Base-by-base conservation (phyloP, 2,797 vertebrate species). In the Remorina albescens region DNA sequence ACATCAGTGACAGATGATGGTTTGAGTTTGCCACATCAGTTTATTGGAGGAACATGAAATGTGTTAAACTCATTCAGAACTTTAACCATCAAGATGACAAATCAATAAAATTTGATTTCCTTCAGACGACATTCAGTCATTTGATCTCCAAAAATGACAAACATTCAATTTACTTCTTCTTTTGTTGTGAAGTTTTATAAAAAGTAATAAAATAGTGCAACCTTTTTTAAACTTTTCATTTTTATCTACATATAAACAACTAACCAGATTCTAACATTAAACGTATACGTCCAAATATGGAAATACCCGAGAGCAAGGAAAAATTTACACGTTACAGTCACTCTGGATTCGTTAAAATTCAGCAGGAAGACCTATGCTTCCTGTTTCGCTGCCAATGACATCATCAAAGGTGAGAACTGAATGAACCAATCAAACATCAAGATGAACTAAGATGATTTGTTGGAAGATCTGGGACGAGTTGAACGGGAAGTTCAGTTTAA, bases 181-280 rank as follows among this genome's bases (percentile, higher is more conserved):
- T 86, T 85, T 51, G 68, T 71, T 77, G 80, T 87, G 85, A 83
- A 73, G 84, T 87, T 91, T 92, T 93, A 94, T 94, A 94, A 94
- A 95, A 94, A 93, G 93, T 94, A 94, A 92, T 95, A 95, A 95
- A 95, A 95, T 94, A 95, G 92, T 94, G 91, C 88, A 93, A 89
- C 88, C 87, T 88, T 54, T 44, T 87, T 89, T 88, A 89, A 92
- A 91, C 85, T 87, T 90, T 86, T 79, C 75, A 85, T 82, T 77
- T 83, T 82, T 93, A 93, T 93, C 91, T 93, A 94, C 93, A 94
- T 92, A 92, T 92, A 83, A 89, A 94, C 93, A 88, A 86, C 78
- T 76, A 71, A 87, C 72, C 62, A 62, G n/a, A 28, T 79, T 75
- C 57, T 71, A 58, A 11, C 37, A 57, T 63, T 44, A 74, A 81